A percentile compares a stretch with the other conserved stretches of the same genome.
phyloP scores from a whole-genome alignment of 2,797 vertebrate species.

The Philypnodon macrostomus region DNA sequence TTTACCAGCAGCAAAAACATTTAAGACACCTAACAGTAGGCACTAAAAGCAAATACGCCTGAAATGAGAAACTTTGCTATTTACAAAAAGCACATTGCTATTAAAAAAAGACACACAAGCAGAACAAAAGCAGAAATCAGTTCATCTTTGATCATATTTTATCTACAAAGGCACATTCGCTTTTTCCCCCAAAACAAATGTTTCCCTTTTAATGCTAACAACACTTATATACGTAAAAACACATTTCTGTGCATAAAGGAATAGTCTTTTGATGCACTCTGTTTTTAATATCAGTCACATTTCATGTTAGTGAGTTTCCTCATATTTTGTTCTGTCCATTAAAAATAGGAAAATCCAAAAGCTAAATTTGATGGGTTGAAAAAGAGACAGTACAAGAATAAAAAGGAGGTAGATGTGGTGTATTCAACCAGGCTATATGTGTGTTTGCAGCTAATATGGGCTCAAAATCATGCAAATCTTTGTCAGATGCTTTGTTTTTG shows the following conservation, averaged over 20 bases:
- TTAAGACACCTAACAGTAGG: slow-evolving; percentile 1
- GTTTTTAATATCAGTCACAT: slow-evolving; percentile 27
- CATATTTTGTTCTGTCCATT: slow-evolving; percentile 9
- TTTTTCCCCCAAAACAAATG: slow-evolving; percentile 31
- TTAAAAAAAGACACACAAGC: slow-evolving; percentile 24
- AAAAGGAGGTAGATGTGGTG: slow-evolving; percentile 64
- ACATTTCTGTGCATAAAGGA: slow-evolving; percentile 61
- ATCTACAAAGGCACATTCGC: slow-evolving; percentile 48
- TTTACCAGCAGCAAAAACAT: not conserved
- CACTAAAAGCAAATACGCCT: slow-evolving; percentile 27
- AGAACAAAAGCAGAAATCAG: slow-evolving; percentile 31
- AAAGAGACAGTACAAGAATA: slow-evolving; percentile 46
- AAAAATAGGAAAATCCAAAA: slow-evolving; percentile 6
- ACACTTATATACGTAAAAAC: slow-evolving; percentile 63
- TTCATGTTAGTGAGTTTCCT: slow-evolving; percentile 35
- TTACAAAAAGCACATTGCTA: slow-evolving; percentile 52
- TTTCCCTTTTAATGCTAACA: slow-evolving; percentile 68
- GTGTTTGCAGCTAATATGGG: slow-evolving; percentile 1
- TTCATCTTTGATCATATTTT: slow-evolving; percentile 27
- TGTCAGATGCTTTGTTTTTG: slow-evolving; percentile 4
- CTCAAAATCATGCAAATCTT: not conserved
- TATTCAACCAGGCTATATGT: slow-evolving; percentile 50
- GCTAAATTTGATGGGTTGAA: slow-evolving; percentile 19
- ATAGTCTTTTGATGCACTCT: slow-evolving; percentile 34
- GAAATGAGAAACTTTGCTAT: slow-evolving; percentile 43